Percentiles rank a stretch among this genome's conserved stretches.
phyloP scores from a whole-genome alignment of 53 echinoderm and acorn worm genomes.

The Zoroaster sp. region DNA sequence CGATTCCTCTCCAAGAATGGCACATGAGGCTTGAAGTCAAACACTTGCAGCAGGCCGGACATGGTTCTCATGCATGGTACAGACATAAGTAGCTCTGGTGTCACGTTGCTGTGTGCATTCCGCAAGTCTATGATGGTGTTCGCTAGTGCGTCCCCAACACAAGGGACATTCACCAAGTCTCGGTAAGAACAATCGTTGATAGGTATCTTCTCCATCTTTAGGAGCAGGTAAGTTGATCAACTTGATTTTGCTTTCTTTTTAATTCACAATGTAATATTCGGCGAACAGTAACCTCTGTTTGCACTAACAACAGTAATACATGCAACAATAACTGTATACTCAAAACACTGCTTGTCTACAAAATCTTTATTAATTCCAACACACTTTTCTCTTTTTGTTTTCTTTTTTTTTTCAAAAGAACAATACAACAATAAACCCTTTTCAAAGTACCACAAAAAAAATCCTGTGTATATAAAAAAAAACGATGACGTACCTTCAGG shows the following conservation, averaged over 20 bases:
- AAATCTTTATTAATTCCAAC: no score
- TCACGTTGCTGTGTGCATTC: not conserved
- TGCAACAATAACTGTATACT: no score
- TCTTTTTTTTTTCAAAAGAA: no score
- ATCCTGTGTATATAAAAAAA: not conserved
- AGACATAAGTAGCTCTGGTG: not conserved
- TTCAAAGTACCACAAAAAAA: no score
- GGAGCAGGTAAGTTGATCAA: not conserved
- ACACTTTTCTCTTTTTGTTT: no score
- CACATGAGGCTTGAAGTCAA: slow-evolving; percentile 3
- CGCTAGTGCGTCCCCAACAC: not conserved
- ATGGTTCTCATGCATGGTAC: not conserved
- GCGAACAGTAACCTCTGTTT: not conserved
- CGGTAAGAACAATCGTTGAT: slow-evolving; percentile 10
- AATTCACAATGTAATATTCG: not conserved
- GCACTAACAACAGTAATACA: not conserved
- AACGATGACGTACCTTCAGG: not conserved
- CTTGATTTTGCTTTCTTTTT: not conserved
- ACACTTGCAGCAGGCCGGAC: not conserved
- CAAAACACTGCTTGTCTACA: no score
- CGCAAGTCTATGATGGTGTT: not conserved
- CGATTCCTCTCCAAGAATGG: slow-evolving; percentile 1
- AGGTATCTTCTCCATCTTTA: not conserved
- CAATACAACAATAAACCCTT: no score
- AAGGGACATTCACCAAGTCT: not conserved